Evolutionary conservation across 2,888 invertebrate species (phyloP).

Genomic region (Sarcophaga carnaria): DNA sequence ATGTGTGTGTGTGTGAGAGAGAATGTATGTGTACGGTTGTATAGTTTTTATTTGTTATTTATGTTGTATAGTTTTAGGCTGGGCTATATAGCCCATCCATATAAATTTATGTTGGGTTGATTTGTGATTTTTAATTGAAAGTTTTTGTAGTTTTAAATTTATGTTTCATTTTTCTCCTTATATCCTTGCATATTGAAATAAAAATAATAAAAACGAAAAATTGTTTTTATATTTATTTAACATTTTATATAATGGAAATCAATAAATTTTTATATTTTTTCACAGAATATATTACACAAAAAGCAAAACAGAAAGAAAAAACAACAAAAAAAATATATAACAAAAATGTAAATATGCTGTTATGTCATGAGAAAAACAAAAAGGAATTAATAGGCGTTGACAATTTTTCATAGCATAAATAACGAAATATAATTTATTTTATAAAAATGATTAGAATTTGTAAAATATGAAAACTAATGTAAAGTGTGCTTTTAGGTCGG

Average conservation of each 20-base stretch:
- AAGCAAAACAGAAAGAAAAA: slow-evolving; percentile 16
- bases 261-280: slow-evolving; percentile 58
- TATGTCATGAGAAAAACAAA: slow-evolving; percentile 1
- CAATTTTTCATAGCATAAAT: slow-evolving; percentile 16
- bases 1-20: slow-evolving; percentile 20
- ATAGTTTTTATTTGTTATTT: slow-evolving; percentile 61
- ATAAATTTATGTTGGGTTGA: slow-evolving; percentile 52
- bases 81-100: slow-evolving; percentile 4
- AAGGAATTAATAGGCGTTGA: slow-evolving; percentile 34
- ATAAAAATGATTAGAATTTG: neutral
- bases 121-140: slow-evolving; percentile 69
- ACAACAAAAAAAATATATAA: neutral
- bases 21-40: neutral
- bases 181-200: slow-evolving; percentile 6
- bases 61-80: slow-evolving; percentile 60
- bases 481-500: no score
- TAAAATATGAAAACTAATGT: neutral
- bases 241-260: slow-evolving; percentile 65
- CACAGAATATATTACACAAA: slow-evolving; percentile 32
- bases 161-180: neutral
- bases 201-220: neutral
- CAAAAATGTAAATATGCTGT: slow-evolving; percentile 23
- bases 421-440: neutral
- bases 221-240: slow-evolving; percentile 46
- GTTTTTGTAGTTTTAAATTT: slow-evolving; percentile 54